Percentiles rank a stretch among this genome's conserved stretches.
Conservation (phyloP, 2,888 invertebrate genomes). For the Helobdella robusta region DNA sequence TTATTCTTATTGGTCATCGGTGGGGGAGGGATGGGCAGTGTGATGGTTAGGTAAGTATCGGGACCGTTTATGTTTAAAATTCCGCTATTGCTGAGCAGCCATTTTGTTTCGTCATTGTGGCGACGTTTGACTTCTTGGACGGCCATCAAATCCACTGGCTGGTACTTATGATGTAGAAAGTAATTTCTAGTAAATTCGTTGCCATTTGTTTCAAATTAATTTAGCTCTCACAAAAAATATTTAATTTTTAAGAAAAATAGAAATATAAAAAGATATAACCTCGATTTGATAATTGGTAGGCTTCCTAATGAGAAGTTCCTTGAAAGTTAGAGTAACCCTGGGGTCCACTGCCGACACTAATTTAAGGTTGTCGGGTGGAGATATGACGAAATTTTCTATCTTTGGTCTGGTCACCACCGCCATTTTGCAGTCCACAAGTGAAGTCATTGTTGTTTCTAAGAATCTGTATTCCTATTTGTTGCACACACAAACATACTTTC, state of each 20-base stretch:
- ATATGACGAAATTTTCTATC: conserved; percentile 37
- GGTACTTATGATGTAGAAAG: conserved; percentile 36
- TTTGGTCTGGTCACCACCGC: conserved; percentile 39
- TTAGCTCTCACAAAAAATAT: neutral
- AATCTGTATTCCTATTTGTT: conserved; percentile 19
- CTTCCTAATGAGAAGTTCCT: conserved; percentile 36
- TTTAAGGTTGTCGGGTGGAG: conserved; percentile 38
- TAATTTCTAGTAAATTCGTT: neutral
- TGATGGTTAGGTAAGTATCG: conserved; percentile 39
- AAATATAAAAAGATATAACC: conserved; percentile 33
- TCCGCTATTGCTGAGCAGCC: conserved; percentile 36
- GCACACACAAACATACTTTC: no score
- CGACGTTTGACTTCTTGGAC: conserved; percentile 39
- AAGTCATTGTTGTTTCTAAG: conserved; percentile 2
- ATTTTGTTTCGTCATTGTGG: conserved; percentile 33
- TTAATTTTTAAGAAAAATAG: neutral
- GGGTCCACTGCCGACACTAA: conserved; percentile 40
- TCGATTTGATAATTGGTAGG: conserved; percentile 37
- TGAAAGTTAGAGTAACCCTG: conserved; percentile 38
- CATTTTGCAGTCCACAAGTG: conserved; percentile 26
- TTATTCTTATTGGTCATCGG: conserved; percentile 34
- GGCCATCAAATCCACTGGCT: conserved; percentile 39
- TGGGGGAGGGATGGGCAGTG: conserved; percentile 39
- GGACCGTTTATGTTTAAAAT: conserved; percentile 30
- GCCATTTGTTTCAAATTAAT: no score